Evolutionary conservation across 2,888 invertebrate genomes (phyloP).

Genomic region (Parapristionchus giblindavisi): DNA sequence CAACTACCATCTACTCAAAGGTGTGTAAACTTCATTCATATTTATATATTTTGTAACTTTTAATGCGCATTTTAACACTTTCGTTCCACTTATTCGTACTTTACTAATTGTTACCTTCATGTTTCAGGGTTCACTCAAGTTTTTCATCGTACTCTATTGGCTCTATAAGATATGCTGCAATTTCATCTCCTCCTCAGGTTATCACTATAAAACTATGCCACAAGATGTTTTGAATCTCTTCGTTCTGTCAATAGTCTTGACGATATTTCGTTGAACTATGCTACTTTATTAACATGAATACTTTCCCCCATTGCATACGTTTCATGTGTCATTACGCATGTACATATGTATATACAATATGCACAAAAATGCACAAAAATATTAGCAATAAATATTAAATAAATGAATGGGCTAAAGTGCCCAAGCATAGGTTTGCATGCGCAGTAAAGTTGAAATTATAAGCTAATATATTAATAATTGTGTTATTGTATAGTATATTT

Average conservation of each 20-base stretch:
- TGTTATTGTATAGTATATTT: too few species aligned
- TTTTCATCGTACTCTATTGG: slow-evolving; percentile 16
- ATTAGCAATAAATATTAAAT: too few species aligned
- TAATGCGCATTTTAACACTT: too few species aligned
- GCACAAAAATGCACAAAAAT: too few species aligned
- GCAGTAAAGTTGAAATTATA: too few species aligned
- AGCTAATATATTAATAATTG: too few species aligned
- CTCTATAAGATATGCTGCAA: slow-evolving; percentile 17
- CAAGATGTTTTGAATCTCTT: background rate
- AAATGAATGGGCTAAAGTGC: too few species aligned
- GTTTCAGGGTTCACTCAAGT: background rate
- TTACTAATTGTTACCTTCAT: background rate
- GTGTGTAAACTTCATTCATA: background rate
- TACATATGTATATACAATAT: too few species aligned
- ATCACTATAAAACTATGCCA: background rate
- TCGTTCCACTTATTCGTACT: too few species aligned
- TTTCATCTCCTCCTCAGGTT: background rate
- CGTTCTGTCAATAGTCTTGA: background rate
- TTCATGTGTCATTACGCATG: too few species aligned
- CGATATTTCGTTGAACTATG: background rate
- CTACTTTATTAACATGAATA: background rate
- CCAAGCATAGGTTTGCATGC: too few species aligned
- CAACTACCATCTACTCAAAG: background rate
- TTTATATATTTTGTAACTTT: too few species aligned
- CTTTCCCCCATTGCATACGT: background rate